Evolutionary conservation across 2,888 invertebrate genomes (phyloP).

Genomic region (Parapristionchus giblindavisi): DNA sequence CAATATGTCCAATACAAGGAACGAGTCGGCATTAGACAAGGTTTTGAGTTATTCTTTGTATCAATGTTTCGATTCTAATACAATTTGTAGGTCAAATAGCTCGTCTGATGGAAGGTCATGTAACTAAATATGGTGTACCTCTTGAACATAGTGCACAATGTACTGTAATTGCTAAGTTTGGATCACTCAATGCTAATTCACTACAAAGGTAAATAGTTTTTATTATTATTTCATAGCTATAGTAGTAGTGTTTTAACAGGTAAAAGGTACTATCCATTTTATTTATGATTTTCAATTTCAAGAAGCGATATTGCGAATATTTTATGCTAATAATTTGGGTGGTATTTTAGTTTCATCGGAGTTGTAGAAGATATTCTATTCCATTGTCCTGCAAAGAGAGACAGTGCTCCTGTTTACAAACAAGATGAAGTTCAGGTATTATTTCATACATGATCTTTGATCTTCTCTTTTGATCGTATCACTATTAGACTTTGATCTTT

Average conservation of each 20-base stretch:
- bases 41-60: no score
- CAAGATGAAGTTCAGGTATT: slow-evolving; percentile 37
- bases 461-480: no score
- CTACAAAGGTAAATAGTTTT: slow-evolving; percentile 76
- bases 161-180: slow-evolving; percentile 93
- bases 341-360: slow-evolving; percentile 38
- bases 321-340: background rate
- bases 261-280: no score
- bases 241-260: background rate
- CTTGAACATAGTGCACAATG: slow-evolving; percentile 97
- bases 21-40: slow-evolving; percentile 91
- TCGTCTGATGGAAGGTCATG: slow-evolving; percentile 73
- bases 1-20: slow-evolving; percentile 99
- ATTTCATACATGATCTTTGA: slow-evolving; percentile 6
- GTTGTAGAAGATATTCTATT: slow-evolving; percentile 93
- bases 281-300: no score
- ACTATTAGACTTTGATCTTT: background rate
- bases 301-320: no score
- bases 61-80: no score
- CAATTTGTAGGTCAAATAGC: slow-evolving; percentile 50
- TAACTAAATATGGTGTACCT: slow-evolving; percentile 89
- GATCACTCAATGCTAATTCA: slow-evolving; percentile 86
- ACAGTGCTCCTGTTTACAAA: slow-evolving; percentile 49
- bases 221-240: background rate
- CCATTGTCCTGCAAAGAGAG: slow-evolving; percentile 79